phyloP scores from a whole-genome alignment of 1,140 invertebrate genomes.

The Drosophila ficusphila region DNA sequence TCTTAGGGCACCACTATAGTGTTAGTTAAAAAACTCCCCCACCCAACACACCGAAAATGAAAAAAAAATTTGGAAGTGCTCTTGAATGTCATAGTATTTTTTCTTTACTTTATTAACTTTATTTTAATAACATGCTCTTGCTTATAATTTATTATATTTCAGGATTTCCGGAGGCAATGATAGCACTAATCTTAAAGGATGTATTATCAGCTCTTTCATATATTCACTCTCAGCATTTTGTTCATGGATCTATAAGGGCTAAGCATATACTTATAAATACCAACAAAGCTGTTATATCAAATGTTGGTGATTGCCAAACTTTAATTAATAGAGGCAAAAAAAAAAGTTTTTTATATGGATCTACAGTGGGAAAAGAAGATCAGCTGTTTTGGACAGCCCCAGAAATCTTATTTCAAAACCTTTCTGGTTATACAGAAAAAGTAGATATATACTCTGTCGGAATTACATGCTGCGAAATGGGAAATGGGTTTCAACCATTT shows the following conservation, averaged over 20 bases:
- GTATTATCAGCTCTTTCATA: constrained; percentile 92
- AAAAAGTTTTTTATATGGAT: constrained; percentile 89
- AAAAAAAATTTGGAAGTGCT: too few relatives aligned
- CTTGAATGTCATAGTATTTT: too few relatives aligned
- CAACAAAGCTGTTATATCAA: constrained; percentile 86
- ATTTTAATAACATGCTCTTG: too few relatives aligned
- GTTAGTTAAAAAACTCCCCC: too few relatives aligned
- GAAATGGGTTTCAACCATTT: constrained; percentile 95
- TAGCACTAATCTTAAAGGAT: constrained; percentile 92
- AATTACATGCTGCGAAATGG: constrained; percentile 94
- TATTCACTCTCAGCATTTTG: constrained; percentile 92
- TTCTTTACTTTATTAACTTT: too few relatives aligned
- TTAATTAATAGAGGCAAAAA: constrained; percentile 89
- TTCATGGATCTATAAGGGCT: constrained; percentile 94
- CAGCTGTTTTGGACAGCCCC: constrained; percentile 95
- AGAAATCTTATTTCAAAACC: constrained; percentile 95
- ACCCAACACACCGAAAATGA: too few relatives aligned
- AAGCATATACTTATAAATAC: constrained; percentile 90
- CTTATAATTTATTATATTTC: too few relatives aligned
- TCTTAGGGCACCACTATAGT: too few relatives aligned
- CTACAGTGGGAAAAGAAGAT: constrained; percentile 88
- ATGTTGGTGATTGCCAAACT: constrained; percentile 90
- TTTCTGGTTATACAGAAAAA: constrained; percentile 94
- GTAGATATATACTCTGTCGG: constrained; percentile 96
- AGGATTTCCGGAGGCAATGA: constrained; percentile 91